These are phyloP conservation scores for Drosophila sechellia DNA, from an alignment of 1,140 invertebrate species.

Conservation along the genomic window DNA sequence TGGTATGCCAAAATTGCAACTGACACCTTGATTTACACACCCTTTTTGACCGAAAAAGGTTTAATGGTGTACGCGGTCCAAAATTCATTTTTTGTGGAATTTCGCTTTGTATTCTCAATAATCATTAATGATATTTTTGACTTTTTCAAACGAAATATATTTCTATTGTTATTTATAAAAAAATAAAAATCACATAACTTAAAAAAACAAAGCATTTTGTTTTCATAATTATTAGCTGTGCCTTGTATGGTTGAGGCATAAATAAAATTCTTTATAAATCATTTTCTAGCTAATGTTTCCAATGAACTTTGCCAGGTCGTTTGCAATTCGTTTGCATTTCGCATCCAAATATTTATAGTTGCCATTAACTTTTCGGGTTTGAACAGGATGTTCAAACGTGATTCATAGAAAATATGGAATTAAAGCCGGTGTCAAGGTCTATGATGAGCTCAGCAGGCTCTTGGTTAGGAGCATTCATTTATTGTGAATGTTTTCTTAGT, in stretches of 20 bases:
- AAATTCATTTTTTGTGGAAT: conserved; percentile 19
- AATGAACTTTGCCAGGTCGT: conserved; percentile 65
- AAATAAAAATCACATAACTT: conserved; percentile 13
- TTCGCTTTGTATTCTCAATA: conserved; percentile 30
- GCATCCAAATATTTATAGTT: conserved; percentile 27
- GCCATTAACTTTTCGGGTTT: conserved; percentile 31
- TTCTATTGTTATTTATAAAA: not conserved
- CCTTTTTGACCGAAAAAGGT: conserved; percentile 42
- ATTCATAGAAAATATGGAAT: conserved; percentile 39
- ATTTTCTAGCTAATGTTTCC: conserved; percentile 66
- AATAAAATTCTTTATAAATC: conserved; percentile 71
- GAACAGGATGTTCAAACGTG: conserved; percentile 36
- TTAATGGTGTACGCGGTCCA: conserved; percentile 50
- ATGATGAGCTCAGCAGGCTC: conserved; percentile 28
- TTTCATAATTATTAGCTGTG: conserved; percentile 75
- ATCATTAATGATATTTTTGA: conserved; percentile 70
- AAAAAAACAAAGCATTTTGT: conserved; percentile 47
- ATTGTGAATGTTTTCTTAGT: not conserved
- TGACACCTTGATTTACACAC: conserved; percentile 46
- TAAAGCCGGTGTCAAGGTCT: conserved; percentile 58
- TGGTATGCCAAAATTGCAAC: conserved; percentile 11
- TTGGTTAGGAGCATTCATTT: too few relatives aligned
- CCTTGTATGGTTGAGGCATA: conserved; percentile 55
- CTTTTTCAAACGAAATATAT: conserved; percentile 17
- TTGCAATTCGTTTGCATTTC: conserved; percentile 71